A percentile compares a stretch with the other conserved stretches of the same genome.
Evolutionary conservation across 2,888 invertebrate species (phyloP).

Genomic region (Synanthedon formicaeformis): DNA sequence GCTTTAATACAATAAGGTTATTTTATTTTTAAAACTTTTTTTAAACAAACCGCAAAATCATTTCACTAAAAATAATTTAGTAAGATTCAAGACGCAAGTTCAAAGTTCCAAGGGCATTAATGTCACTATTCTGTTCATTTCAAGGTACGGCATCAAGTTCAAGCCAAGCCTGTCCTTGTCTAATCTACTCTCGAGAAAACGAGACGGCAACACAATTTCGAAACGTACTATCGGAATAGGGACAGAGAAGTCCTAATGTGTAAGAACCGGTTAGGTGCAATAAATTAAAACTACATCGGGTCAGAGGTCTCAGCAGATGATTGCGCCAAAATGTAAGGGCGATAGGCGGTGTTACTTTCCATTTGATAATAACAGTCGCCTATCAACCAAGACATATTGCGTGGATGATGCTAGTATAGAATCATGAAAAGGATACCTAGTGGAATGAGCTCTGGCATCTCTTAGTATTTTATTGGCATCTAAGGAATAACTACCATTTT

Average conservation of each 20-base stretch:
- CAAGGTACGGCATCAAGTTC: not conserved
- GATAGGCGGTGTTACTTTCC: too few species aligned
- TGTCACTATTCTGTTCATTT: not conserved
- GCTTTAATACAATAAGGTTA: too few species aligned
- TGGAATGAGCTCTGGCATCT: too few species aligned
- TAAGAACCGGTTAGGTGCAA: constrained; percentile 35
- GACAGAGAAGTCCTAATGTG: constrained; percentile 20
- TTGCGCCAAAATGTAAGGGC: constrained; percentile 16
- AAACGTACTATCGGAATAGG: not conserved
- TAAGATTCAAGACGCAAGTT: not conserved
- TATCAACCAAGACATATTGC: too few species aligned
- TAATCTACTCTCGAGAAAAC: not conserved
- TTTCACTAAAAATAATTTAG: too few species aligned
- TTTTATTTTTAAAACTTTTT: too few species aligned
- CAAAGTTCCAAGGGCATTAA: not conserved
- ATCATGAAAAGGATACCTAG: too few species aligned
- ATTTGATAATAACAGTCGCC: too few species aligned
- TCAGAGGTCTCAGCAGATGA: constrained; percentile 26
- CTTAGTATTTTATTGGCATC: too few species aligned
- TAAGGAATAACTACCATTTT: too few species aligned
- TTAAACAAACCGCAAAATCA: too few species aligned
- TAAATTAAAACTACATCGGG: constrained; percentile 30
- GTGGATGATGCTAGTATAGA: too few species aligned
- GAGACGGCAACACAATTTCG: not conserved
- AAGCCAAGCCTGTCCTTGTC: not conserved